Percentiles rank a stretch among this genome's conserved stretches.
These are phyloP conservation scores for Ricordea florida DNA, from an alignment of 92 coral and sea anemone species.

Conservation along the genomic window DNA sequence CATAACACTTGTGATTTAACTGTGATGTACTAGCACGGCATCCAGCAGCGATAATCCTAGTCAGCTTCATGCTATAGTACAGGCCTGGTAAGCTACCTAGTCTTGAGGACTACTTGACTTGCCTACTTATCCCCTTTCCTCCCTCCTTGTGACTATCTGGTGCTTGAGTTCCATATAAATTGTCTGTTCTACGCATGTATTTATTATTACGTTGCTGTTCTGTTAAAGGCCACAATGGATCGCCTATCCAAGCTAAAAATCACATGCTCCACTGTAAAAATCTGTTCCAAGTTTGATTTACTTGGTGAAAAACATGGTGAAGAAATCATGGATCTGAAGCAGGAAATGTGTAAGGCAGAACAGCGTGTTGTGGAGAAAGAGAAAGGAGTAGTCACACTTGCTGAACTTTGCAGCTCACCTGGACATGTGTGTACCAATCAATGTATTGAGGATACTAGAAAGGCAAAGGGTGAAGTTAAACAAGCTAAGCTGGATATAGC, in stretches of 20 bases:
- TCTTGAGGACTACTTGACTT: no score
- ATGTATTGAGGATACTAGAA: neutral
- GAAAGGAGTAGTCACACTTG: neutral
- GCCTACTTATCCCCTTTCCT: no score
- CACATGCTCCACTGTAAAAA: constrained; percentile 32
- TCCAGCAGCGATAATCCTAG: no score
- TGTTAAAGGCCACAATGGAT: constrained; percentile 38
- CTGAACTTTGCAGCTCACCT: neutral
- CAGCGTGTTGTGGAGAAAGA: neutral
- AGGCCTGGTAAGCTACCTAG: no score
- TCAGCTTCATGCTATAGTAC: no score
- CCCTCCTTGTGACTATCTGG: no score
- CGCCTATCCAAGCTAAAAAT: constrained; percentile 59
- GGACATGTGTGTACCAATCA: neutral
- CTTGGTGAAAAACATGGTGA: constrained; percentile 52
- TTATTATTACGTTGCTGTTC: neutral
- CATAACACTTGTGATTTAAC: no score
- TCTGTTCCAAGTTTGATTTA: constrained; percentile 19
- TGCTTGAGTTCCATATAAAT: no score
- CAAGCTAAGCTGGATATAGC: constrained; percentile 7
- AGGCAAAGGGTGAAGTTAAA: neutral
- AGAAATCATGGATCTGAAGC: constrained; percentile 16
- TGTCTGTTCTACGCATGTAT: neutral
- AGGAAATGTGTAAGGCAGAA: constrained; percentile 10
- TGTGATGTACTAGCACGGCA: no score